Evolutionary conservation across 2,888 invertebrate species (phyloP).

Genomic region (Orchestes rusci): DNA sequence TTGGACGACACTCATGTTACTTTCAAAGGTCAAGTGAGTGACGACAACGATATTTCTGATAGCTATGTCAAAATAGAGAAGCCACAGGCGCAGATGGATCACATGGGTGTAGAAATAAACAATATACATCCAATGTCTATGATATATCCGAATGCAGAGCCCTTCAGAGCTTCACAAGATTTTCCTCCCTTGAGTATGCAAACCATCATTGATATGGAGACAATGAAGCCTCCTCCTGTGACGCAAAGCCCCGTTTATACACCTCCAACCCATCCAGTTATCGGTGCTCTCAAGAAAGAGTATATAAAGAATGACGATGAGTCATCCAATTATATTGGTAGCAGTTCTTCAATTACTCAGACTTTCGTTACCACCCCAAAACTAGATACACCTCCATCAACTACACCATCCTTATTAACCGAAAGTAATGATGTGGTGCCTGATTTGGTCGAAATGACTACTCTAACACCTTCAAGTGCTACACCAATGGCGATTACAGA

Average conservation of each 20-base stretch:
- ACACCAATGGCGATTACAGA: constrained; percentile 38
- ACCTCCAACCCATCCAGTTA: constrained; percentile 28
- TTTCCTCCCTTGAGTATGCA: constrained; percentile 31
- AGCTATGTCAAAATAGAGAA: constrained; percentile 45
- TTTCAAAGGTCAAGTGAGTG: constrained; percentile 43
- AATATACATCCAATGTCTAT: constrained; percentile 23
- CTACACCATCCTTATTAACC: constrained; percentile 19
- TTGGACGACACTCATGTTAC: constrained; percentile 33
- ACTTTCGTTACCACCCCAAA: constrained; percentile 27
- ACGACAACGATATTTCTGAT: constrained; percentile 39
- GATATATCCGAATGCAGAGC: constrained; percentile 28
- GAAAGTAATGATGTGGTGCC: constrained; percentile 10
- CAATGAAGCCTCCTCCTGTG: constrained; percentile 53
- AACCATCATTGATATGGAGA: constrained; percentile 50
- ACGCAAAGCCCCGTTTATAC: constrained; percentile 30
- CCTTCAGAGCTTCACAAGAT: constrained; percentile 24
- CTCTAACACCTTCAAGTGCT: constrained; percentile 38
- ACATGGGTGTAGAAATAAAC: constrained; percentile 33
- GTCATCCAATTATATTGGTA: constrained; percentile 13
- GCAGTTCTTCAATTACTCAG: constrained; percentile 15
- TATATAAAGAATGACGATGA: constrained; percentile 15
- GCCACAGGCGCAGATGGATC: constrained; percentile 43
- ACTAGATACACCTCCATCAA: constrained; percentile 1
- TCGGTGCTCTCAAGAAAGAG: constrained; percentile 31
- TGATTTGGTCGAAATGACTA: constrained; percentile 13